A percentile compares a stretch with the other conserved stretches of the same genome.
Evolutionary conservation across 2,888 invertebrate species (phyloP).

Genomic region (Macrostomum cliftonense): DNA sequence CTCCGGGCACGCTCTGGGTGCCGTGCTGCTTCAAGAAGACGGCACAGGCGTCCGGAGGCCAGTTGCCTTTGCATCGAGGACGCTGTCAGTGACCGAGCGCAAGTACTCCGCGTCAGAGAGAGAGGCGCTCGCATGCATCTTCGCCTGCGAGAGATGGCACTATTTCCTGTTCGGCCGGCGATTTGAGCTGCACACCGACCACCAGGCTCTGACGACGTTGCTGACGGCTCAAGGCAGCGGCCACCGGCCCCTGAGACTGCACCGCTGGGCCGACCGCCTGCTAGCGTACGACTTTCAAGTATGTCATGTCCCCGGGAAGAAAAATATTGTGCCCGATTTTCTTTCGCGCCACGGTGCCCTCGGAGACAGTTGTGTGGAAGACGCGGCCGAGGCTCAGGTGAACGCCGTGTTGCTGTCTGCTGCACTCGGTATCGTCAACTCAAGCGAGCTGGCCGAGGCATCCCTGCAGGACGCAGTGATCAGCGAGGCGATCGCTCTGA

Average conservation of each 20-base stretch:
- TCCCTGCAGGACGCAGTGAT: no score
- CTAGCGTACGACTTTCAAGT: not conserved
- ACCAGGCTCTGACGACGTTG: slow-evolving; percentile 9
- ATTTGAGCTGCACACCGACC: slow-evolving; percentile 15
- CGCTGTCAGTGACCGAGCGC: slow-evolving; percentile 9
- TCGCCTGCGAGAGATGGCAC: slow-evolving; percentile 13
- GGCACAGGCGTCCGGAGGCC: not conserved
- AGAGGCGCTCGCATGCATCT: slow-evolving; percentile 15
- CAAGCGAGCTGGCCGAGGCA: no score
- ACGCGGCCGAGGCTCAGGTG: no score
- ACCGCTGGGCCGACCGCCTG: not conserved
- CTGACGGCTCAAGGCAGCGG: not conserved
- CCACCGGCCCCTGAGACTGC: not conserved
- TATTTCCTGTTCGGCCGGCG: slow-evolving; percentile 11
- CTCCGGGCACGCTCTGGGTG: slow-evolving; percentile 12
- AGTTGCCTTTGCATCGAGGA: slow-evolving; percentile 5
- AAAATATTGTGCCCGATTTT: no score
- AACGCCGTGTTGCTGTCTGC: no score
- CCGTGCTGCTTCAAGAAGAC: slow-evolving; percentile 12
- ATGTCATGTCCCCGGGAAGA: no score
- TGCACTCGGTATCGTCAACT: no score
- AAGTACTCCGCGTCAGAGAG: slow-evolving; percentile 13
- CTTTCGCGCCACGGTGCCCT: no score
- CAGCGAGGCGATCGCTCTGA: no score
- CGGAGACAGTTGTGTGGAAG: no score